Base-by-base conservation (phyloP, 1,140 invertebrate species). In the Bombus affinis region DNA sequence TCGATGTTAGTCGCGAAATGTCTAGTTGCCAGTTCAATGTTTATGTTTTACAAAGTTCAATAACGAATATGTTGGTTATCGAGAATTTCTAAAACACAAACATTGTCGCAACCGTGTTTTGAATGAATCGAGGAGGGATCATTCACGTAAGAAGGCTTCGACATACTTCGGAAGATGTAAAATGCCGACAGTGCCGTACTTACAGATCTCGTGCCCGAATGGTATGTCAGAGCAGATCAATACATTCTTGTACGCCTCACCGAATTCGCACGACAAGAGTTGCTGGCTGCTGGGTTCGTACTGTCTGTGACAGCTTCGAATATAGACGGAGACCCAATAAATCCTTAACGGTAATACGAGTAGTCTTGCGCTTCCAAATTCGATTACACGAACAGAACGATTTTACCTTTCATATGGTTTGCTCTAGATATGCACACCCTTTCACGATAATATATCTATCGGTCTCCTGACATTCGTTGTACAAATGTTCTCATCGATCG, bases 161-260 rank as follows among this genome's bases (percentile, higher is more conserved):
- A 89, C 88, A 72, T 83, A 85, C 88, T 92, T 76, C 87, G 80
- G 78, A 87, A 92, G 90, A 91, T 92, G 92, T 91, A 92, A 92
- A 92, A 93, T 92, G 87, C 91, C 92, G 89, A 92, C 93, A 93
- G 92, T 94, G 91, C 92, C 92, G 92, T 92, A 89, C 91, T 93
- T 93, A 92, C 91, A 85, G 91, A 90, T 89, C 91, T 90, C 90
- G 90, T 91, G 90, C 89, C 88, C 90, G 92, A 90, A 93, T 93
- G 93, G 91, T 92, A 93, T 93, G 93, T 94, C 93, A 93, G 88
- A 72, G 88, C 92, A 92, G 92, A 94, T 94, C 93, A 94, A 94
- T 94, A 94, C 92, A 94, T 94, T 94, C 93, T 94, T 94, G 91
- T 92, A 92, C 93, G 93, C 90, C 90, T 94, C 92, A 89, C 81